Evolutionary conservation across 2,113 vertebrate species (phyloP).

Genomic region (Emydura subglobosa): DNA sequence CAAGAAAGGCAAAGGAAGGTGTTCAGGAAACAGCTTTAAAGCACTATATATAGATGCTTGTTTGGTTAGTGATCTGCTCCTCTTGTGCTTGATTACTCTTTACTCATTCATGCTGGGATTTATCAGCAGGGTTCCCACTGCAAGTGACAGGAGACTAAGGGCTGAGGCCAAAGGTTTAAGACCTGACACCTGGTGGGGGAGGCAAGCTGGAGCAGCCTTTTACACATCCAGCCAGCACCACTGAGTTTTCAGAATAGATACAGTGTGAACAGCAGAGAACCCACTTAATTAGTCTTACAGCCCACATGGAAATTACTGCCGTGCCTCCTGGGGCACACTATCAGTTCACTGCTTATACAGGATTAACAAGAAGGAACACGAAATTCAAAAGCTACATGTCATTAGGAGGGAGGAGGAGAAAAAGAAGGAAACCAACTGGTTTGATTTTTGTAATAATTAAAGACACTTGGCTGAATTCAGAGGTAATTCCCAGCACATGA

Average conservation of each 20-base stretch:
- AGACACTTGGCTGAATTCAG: neutral
- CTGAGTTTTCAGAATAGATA: neutral
- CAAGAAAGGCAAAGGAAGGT: neutral
- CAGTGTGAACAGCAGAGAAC: accelerated
- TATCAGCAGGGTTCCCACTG: neutral
- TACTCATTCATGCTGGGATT: neutral
- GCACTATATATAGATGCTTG: neutral
- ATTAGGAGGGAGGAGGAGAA: neutral
- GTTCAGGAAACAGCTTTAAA: neutral
- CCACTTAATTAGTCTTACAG: neutral
- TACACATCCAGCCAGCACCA: neutral
- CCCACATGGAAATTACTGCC: neutral
- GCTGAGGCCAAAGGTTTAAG: neutral
- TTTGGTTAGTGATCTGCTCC: neutral
- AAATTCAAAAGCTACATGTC: neutral
- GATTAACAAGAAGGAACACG: slow-evolving; percentile 29
- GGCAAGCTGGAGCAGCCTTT: neutral
- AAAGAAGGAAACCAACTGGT: neutral
- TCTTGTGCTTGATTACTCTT: neutral
- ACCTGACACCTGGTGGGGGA: neutral
- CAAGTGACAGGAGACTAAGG: neutral
- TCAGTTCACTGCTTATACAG: accelerated
- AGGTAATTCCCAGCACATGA: neutral
- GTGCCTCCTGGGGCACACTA: neutral
- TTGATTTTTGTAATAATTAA: neutral